Percentiles rank a stretch among this genome's conserved stretches.
Evolutionary conservation across 2,797 vertebrate species (phyloP).

Genomic region (Sarcoramphus papa): DNA sequence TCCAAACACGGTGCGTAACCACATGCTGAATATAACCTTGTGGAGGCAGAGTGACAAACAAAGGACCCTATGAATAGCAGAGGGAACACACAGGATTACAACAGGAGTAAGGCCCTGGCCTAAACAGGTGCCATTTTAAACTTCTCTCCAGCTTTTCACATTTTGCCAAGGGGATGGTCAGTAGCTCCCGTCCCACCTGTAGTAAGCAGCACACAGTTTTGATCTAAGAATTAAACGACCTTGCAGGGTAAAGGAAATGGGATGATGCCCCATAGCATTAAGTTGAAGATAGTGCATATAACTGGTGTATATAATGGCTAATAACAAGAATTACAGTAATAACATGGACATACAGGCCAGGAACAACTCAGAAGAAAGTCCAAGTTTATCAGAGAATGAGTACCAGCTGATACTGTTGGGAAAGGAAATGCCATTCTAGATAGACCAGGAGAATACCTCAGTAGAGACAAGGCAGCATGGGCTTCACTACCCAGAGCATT

Average conservation of each 20-base stretch:
- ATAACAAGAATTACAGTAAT: not conserved
- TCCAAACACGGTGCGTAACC: not conserved
- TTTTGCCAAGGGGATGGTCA: not conserved
- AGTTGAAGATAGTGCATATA: not conserved
- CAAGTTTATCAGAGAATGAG: not conserved
- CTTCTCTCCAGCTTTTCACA: not conserved
- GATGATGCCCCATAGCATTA: not conserved
- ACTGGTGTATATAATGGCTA: not conserved
- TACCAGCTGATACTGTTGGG: not conserved
- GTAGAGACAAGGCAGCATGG: not conserved
- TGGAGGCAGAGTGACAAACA: not conserved
- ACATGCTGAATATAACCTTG: not conserved
- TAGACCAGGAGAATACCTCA: not conserved
- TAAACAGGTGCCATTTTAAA: not conserved
- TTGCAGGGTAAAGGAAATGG: not conserved
- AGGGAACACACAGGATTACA: not conserved
- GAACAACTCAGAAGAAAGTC: not conserved
- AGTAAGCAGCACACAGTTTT: not conserved
- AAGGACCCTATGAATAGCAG: not conserved
- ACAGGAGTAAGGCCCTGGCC: not conserved
- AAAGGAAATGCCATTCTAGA: not conserved
- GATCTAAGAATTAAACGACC: not conserved
- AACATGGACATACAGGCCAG: not conserved
- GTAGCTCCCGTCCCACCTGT: not conserved
- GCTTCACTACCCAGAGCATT: not conserved